These are phyloP conservation scores for Opisthograptis luteolata DNA, from an alignment of 2,888 invertebrate species.

Conservation along the genomic window DNA sequence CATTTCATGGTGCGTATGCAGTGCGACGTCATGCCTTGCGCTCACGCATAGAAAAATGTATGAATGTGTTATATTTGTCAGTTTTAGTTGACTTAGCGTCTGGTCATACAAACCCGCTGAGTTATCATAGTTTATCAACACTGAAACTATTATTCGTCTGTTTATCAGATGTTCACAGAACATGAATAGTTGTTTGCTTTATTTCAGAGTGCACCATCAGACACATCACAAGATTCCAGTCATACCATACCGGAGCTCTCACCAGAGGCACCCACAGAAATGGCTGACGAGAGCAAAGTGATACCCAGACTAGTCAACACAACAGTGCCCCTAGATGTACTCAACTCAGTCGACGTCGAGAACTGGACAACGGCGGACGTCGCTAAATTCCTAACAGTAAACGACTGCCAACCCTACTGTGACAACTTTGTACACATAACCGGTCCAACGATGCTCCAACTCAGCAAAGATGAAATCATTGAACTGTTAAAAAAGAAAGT, in stretches of 20 bases:
- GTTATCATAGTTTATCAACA: too few relatives aligned
- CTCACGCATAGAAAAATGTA: too few relatives aligned
- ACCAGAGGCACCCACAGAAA: conserved; percentile 41
- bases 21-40: too few relatives aligned
- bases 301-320: conserved; percentile 87
- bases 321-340: conserved; percentile 75
- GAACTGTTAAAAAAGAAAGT: conserved; percentile 96
- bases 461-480: conserved; percentile 96
- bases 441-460: conserved; percentile 90
- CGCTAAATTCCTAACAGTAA: conserved; percentile 94
- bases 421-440: conserved; percentile 89
- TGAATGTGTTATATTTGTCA: too few relatives aligned
- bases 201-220: conserved; percentile 52
- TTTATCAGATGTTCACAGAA: too few relatives aligned
- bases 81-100: too few relatives aligned
- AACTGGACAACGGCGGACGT: conserved; percentile 93
- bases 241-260: conserved; percentile 53
- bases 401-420: conserved; percentile 91
- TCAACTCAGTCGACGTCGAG: conserved; percentile 78
- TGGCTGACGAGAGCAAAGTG: conserved; percentile 80
- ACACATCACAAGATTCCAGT: conserved; percentile 55
- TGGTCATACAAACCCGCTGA: too few relatives aligned
- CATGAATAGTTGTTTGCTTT: neutral
- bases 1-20: too few relatives aligned
- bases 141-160: too few relatives aligned